Conservation (phyloP, 30 jellyfish, hydroid and myxozoan genomes). For the Clytia hemisphaerica region DNA sequence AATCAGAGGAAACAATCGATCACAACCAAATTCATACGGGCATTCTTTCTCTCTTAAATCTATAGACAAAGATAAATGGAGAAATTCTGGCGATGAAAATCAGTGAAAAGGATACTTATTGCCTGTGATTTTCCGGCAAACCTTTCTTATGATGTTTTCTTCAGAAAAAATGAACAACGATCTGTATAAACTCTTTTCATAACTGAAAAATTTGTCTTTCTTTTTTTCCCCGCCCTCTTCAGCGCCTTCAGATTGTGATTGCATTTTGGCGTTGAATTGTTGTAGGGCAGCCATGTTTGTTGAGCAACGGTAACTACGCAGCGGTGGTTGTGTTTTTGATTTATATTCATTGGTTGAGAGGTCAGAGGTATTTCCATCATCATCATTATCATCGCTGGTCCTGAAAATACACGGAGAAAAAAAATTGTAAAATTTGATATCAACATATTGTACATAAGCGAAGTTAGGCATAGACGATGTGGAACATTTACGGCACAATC, state of each 20-base stretch:
- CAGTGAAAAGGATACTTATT: slow-evolving; percentile 61
- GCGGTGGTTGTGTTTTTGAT: background rate
- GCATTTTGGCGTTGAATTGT: background rate
- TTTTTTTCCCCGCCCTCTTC: background rate
- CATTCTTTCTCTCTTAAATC: background rate
- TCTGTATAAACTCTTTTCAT: too few species aligned
- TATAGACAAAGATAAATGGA: background rate
- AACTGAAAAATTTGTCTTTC: too few species aligned
- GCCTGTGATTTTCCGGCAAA: slow-evolving; percentile 56
- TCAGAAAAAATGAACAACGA: slow-evolving; percentile 54
- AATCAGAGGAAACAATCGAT: background rate
- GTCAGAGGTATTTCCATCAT: background rate
- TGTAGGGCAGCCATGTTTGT: background rate
- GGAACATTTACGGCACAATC: too few species aligned
- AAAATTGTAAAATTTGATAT: too few species aligned
- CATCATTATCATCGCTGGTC: background rate
- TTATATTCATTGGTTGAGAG: background rate
- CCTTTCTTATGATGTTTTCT: slow-evolving; percentile 43
- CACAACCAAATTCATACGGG: background rate
- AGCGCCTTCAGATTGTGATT: too few species aligned
- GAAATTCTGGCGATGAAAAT: background rate
- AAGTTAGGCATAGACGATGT: too few species aligned
- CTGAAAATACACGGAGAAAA: too few species aligned
- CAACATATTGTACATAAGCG: too few species aligned
- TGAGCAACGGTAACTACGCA: slow-evolving; percentile 13